Conservation (phyloP, 1,140 invertebrate species). For the Spodoptera litura region DNA sequence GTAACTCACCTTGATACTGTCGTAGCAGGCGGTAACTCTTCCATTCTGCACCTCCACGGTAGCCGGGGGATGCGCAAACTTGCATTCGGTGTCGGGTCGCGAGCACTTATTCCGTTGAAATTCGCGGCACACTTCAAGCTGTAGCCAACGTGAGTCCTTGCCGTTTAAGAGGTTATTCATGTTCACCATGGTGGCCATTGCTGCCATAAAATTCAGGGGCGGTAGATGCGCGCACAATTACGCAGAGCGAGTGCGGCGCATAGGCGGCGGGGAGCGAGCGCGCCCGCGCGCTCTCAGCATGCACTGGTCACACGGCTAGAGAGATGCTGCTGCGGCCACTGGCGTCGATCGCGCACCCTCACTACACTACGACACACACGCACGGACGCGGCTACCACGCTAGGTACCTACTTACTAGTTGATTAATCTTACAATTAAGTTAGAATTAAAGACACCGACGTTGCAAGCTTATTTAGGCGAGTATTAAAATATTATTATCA, state of each 20-base stretch:
- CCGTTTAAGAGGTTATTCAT: conserved; percentile 98
- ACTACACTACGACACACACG: conserved; percentile 73
- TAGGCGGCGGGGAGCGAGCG: conserved; percentile 78
- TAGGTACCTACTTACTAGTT: conserved; percentile 66
- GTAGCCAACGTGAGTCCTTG: conserved; percentile 99
- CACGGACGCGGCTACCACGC: conserved; percentile 57
- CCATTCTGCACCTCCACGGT: conserved; percentile 99
- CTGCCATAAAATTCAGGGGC: conserved; percentile 69
- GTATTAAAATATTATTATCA: conserved; percentile 84
- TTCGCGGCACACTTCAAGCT: conserved; percentile 99
- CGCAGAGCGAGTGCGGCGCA: conserved; percentile 80
- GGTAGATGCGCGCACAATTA: conserved; percentile 73
- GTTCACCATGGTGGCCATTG: conserved; percentile 97
- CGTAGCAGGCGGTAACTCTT: conserved; percentile 99
- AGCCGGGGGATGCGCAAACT: conserved; percentile 99
- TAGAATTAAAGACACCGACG: conserved; percentile 84
- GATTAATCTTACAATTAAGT: conserved; percentile 81
- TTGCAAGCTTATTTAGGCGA: conserved; percentile 85
- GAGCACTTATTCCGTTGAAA: conserved; percentile 99
- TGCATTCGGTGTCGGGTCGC: conserved; percentile 99
- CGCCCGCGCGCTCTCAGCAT: conserved; percentile 76
- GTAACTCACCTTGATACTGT: conserved; percentile 99
- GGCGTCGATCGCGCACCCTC: conserved; percentile 64
- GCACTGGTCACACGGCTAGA: conserved; percentile 68
- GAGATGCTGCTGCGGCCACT: conserved; percentile 54